Percentiles rank a stretch among this genome's conserved stretches.
Conservation (phyloP, 2,113 vertebrate species). For the Grus americana region DNA sequence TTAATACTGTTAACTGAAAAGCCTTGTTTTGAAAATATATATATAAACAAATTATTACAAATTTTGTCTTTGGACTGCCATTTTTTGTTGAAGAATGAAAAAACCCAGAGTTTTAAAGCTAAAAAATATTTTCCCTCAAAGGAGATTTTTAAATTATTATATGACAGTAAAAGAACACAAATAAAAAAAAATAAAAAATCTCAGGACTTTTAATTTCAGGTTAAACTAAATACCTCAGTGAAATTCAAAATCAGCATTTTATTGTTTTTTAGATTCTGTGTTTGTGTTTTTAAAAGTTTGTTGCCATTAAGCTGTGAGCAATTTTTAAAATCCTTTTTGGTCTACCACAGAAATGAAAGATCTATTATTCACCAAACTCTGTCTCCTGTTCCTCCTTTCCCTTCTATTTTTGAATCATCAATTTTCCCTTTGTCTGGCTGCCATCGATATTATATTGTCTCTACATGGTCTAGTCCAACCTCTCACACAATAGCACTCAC, state of each 20-base stretch:
- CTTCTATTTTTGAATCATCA: background rate
- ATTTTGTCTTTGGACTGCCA: background rate
- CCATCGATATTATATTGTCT: background rate
- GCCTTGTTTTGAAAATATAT: background rate
- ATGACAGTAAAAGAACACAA: background rate
- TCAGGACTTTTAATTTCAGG: background rate
- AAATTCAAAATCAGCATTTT: background rate
- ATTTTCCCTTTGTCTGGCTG: slow-evolving; percentile 9
- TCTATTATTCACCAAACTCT: background rate
- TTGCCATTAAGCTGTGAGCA: background rate
- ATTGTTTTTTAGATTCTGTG: background rate
- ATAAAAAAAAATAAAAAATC: background rate
- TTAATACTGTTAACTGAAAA: background rate
- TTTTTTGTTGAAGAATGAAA: background rate
- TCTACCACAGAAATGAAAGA: background rate
- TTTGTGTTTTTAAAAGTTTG: background rate
- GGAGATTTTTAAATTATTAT: background rate
- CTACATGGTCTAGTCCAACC: background rate
- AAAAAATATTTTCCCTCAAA: background rate
- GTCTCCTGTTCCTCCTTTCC: background rate
- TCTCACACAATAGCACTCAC: background rate
- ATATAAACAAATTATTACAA: background rate
- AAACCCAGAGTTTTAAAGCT: background rate
- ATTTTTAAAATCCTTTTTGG: background rate
- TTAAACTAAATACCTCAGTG: background rate